These are phyloP conservation scores for Vombatus ursinus DNA, from an alignment of 2,113 vertebrate genomes.

Conservation along the genomic window DNA sequence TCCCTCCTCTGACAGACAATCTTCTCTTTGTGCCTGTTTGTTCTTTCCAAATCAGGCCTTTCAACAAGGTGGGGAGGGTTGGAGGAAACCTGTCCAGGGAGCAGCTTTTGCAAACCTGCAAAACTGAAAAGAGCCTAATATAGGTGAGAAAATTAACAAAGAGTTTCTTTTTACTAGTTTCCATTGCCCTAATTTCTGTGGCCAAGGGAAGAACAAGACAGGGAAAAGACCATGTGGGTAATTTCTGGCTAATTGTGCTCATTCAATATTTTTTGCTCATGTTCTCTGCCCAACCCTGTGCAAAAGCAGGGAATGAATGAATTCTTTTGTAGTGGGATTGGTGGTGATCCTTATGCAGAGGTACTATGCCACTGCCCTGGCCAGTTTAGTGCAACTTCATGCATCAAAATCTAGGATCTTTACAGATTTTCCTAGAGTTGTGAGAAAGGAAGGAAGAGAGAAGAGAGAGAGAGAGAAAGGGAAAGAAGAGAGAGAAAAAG, in stretches of 20 bases:
- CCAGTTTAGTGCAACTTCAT: not conserved
- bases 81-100: constrained; percentile 68
- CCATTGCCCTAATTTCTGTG: not conserved
- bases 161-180: not conserved
- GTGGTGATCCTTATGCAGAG: not conserved
- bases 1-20: constrained; percentile 57
- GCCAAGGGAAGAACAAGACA: not conserved
- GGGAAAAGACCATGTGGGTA: not conserved
- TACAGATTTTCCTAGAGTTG: not conserved
- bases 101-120: constrained; percentile 40
- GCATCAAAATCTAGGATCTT: not conserved
- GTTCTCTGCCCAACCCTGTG: not conserved
- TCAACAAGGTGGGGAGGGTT: constrained; percentile 42
- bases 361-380: not conserved
- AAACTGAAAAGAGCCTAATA: constrained; percentile 46
- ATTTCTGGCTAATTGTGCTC: not conserved
- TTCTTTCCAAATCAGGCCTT: constrained; percentile 73
- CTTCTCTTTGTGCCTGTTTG: constrained; percentile 71
- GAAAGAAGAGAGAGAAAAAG: no score
- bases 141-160: constrained; percentile 9
- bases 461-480: accelerated
- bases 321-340: not conserved
- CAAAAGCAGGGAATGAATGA: not conserved
- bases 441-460: not conserved
- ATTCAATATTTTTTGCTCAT: no score